A percentile compares a stretch with the other conserved stretches of the same genome.
These are phyloP conservation scores for Typhlichthys eigenmanni DNA, from an alignment of 2,797 vertebrate genomes.

Conservation along the genomic window DNA sequence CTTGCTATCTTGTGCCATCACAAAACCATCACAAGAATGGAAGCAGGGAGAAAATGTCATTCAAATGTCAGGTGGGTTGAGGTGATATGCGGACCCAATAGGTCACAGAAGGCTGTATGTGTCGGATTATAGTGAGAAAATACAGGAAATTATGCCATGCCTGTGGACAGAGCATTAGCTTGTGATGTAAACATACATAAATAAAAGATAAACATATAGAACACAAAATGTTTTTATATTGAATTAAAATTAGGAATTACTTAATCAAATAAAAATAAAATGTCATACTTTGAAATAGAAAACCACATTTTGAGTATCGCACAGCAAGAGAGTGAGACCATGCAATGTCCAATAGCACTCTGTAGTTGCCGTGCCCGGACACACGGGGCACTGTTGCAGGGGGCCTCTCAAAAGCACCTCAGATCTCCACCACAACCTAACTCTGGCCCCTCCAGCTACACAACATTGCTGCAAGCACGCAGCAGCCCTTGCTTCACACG, in stretches of 20 bases:
- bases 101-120: conserved; percentile 37
- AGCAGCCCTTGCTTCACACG: conserved; percentile 1
- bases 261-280: no score
- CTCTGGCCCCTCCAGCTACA: conserved; percentile 6
- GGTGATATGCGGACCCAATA: conserved; percentile 38
- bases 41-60: conserved; percentile 55
- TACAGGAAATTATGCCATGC: conserved; percentile 2
- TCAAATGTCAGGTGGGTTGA: conserved; percentile 62
- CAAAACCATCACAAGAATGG: conserved; percentile 30
- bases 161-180: neutral
- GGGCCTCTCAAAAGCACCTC: neutral
- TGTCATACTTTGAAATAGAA: no score
- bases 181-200: no score
- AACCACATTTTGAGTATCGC: no score
- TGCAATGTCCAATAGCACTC: no score
- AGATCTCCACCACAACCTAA: neutral
- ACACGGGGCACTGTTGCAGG: neutral
- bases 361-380: neutral
- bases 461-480: conserved; percentile 7
- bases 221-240: no score
- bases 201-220: no score
- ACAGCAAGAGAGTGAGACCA: neutral
- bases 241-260: no score
- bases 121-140: conserved; percentile 40
- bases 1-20: conserved; percentile 28